These are phyloP conservation scores for Melipona quadrifasciata DNA, from an alignment of 1,140 invertebrate species.

Conservation along the genomic window DNA sequence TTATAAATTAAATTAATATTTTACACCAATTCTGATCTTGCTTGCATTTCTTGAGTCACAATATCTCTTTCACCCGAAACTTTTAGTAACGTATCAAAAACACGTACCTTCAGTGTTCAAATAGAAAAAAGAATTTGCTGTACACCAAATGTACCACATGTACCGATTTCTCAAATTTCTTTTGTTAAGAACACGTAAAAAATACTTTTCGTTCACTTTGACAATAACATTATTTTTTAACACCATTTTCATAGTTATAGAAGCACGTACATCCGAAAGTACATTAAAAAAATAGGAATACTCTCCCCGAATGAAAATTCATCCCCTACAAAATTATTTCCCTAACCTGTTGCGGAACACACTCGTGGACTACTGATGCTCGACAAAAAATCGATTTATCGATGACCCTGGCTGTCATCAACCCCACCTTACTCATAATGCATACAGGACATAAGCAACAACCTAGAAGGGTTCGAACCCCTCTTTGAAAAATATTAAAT, in stretches of 20 bases:
- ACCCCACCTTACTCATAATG: not conserved
- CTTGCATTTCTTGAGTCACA: not conserved
- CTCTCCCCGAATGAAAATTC: not conserved
- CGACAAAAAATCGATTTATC: conserved; percentile 23
- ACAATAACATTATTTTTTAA: not conserved
- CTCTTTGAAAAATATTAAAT: not conserved
- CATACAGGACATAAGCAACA: not conserved
- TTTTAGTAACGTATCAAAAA: too few species aligned
- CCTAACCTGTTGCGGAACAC: not conserved
- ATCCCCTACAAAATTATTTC: not conserved
- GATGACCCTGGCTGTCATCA: not conserved
- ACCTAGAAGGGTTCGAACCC: not conserved
- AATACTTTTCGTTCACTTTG: too few species aligned
- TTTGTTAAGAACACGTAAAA: not conserved
- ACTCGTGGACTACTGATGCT: not conserved
- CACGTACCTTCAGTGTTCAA: too few species aligned
- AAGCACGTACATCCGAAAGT: too few species aligned
- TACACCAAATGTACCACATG: too few species aligned
- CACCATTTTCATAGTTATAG: too few species aligned
- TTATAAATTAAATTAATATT: not conserved
- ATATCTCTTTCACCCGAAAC: not conserved
- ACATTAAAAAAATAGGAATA: not conserved
- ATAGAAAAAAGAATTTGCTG: too few species aligned
- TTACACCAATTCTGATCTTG: not conserved
- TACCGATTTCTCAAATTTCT: not conserved